phyloP scores from a whole-genome alignment of 2,888 invertebrate species.

The Amaurobius ferox region DNA sequence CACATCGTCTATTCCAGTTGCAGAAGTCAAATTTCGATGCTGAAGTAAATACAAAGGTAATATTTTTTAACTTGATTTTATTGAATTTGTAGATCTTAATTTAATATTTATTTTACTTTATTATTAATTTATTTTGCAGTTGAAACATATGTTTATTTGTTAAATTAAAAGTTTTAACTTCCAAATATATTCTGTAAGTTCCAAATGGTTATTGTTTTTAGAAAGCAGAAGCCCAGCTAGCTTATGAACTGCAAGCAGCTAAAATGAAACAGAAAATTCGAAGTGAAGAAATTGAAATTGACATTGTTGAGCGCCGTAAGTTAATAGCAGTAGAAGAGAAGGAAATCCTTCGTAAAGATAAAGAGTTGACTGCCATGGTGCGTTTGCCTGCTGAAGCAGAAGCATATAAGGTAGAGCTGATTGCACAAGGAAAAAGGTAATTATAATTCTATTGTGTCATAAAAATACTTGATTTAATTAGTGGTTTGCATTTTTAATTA shows the following conservation, averaged over 20 bases:
- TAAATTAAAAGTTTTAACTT: too few relatives aligned
- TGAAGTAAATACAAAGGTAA: conserved; percentile 97
- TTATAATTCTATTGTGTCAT: too few relatives aligned
- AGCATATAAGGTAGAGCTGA: conserved; percentile 89
- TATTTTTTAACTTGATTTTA: too few relatives aligned
- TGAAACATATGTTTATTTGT: too few relatives aligned
- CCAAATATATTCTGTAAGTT: too few relatives aligned
- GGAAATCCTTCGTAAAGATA: conserved; percentile 93
- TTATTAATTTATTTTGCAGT: too few relatives aligned
- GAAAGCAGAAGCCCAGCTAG: conserved; percentile 97
- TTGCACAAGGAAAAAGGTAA: conserved; percentile 96
- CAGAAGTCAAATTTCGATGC: conserved; percentile 98
- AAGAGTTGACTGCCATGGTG: conserved; percentile 91
- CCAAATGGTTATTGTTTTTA: conserved; percentile 76
- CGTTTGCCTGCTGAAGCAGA: conserved; percentile 96
- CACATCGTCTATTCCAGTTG: conserved; percentile 91
- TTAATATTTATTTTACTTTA: too few relatives aligned
- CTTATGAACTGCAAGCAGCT: conserved; percentile 97
- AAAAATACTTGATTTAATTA: too few relatives aligned
- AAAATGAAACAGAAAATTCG: conserved; percentile 96
- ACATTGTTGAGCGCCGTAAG: conserved; percentile 95
- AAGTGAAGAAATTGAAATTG: conserved; percentile 98
- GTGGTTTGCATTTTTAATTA: too few relatives aligned
- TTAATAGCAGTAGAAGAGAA: conserved; percentile 97
- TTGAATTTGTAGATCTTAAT: too few relatives aligned